Evolutionary conservation across 1,140 invertebrate genomes (phyloP).

Genomic region (Phthorimaea operculella): DNA sequence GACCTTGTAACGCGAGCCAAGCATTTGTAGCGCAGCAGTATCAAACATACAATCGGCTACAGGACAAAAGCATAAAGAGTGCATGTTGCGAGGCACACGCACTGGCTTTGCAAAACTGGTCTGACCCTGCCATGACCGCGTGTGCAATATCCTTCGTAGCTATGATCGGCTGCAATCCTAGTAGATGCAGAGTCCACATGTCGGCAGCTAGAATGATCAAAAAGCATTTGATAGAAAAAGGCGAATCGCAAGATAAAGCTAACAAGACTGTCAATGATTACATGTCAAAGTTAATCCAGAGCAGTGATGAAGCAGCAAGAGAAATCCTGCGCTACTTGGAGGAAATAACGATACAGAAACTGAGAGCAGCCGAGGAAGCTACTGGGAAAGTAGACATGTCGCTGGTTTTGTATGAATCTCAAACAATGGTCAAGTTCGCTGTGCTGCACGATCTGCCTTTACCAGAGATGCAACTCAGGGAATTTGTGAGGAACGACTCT

Average conservation of each 20-base stretch:
- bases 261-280: slow-evolving; percentile 51
- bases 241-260: slow-evolving; percentile 41
- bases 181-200: slow-evolving; percentile 70
- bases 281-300: slow-evolving; percentile 53
- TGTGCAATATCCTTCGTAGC: slow-evolving; percentile 73
- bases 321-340: slow-evolving; percentile 60
- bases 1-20: slow-evolving; percentile 72
- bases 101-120: slow-evolving; percentile 70
- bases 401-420: slow-evolving; percentile 64
- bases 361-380: slow-evolving; percentile 41
- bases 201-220: slow-evolving; percentile 66
- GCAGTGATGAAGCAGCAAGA: slow-evolving; percentile 44
- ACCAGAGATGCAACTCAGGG: slow-evolving; percentile 68
- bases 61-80: slow-evolving; percentile 64
- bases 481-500: slow-evolving; percentile 67
- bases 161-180: slow-evolving; percentile 71
- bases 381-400: slow-evolving; percentile 55
- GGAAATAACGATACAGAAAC: slow-evolving; percentile 41
- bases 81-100: slow-evolving; percentile 69
- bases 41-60: slow-evolving; percentile 56
- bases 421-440: slow-evolving; percentile 71
- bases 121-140: slow-evolving; percentile 66
- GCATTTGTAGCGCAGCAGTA: slow-evolving; percentile 63
- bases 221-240: slow-evolving; percentile 37
- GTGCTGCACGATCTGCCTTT: slow-evolving; percentile 66